These are phyloP conservation scores for Nomada goodeniana DNA, from an alignment of 2,888 invertebrate species.

Conservation along the genomic window DNA sequence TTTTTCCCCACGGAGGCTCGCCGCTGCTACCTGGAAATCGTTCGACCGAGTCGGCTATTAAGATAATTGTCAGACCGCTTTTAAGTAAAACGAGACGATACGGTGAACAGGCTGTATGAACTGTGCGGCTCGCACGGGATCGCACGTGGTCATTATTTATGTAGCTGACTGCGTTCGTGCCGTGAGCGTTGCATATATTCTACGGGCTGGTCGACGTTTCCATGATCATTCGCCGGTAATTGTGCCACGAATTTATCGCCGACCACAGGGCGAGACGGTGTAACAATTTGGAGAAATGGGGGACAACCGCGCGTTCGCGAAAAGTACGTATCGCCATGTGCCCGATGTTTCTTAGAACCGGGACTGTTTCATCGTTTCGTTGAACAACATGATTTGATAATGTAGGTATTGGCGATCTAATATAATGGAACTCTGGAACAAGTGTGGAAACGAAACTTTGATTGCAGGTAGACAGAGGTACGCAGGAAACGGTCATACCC, in stretches of 20 bases:
- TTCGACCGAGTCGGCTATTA: constrained; percentile 45
- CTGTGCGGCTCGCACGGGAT: constrained; percentile 14
- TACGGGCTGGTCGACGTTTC: constrained; percentile 19
- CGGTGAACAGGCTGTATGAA: constrained; percentile 25
- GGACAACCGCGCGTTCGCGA: background rate
- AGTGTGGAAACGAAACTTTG: no score
- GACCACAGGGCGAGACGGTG: background rate
- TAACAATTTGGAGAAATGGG: constrained; percentile 27
- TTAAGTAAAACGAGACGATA: constrained; percentile 46
- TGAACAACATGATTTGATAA: background rate
- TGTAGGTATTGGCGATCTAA: no score
- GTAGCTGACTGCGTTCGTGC: background rate
- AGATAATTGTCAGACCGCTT: constrained; percentile 63
- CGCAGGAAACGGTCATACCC: background rate
- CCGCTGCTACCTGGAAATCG: constrained; percentile 47
- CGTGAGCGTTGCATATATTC: constrained; percentile 23
- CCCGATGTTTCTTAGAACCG: constrained; percentile 7
- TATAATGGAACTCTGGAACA: no score
- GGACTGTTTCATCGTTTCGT: background rate
- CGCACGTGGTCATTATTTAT: constrained; percentile 56
- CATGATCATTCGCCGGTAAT: constrained; percentile 45
- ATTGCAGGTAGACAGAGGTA: background rate
- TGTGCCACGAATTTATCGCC: constrained; percentile 38
- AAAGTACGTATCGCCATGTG: background rate
- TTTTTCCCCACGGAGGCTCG: background rate